Evolutionary conservation across 2,113 vertebrate species (phyloP).

Genomic region (Callaeas wilsoni): DNA sequence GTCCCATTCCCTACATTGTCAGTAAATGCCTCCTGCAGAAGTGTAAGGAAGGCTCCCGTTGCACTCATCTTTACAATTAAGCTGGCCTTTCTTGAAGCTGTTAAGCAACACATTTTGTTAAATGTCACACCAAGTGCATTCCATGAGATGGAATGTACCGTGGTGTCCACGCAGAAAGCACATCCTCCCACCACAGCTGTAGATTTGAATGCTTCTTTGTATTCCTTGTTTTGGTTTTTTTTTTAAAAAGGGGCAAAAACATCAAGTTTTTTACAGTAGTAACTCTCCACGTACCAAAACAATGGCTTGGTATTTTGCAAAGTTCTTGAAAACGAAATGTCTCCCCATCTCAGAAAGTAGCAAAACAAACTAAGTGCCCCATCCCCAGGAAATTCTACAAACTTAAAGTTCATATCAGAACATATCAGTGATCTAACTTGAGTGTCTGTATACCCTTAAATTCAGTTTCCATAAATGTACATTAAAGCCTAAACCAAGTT

Average conservation of each 20-base stretch:
- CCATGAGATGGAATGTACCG: constrained; percentile 62
- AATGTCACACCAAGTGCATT: constrained; percentile 36
- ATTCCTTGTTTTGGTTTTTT: too few species aligned
- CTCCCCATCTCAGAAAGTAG: background rate
- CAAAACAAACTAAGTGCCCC: background rate
- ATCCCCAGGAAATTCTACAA: background rate
- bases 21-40: background rate
- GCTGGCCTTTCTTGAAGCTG: background rate
- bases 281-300: background rate
- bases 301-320: background rate
- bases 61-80: background rate
- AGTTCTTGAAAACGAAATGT: background rate
- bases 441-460: background rate
- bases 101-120: background rate
- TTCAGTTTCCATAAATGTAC: background rate
- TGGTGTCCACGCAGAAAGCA: constrained; percentile 45
- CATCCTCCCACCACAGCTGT: constrained; percentile 64
- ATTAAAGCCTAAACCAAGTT: background rate
- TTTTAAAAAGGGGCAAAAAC: too few species aligned
- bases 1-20: constrained; percentile 28
- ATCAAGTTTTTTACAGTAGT: background rate
- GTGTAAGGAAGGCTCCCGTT: background rate
- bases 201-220: constrained; percentile 78
- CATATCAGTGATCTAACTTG: too few species aligned
- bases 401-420: background rate